Evolutionary conservation across 1,140 invertebrate genomes (phyloP).

Genomic region (Pantala flavescens): DNA sequence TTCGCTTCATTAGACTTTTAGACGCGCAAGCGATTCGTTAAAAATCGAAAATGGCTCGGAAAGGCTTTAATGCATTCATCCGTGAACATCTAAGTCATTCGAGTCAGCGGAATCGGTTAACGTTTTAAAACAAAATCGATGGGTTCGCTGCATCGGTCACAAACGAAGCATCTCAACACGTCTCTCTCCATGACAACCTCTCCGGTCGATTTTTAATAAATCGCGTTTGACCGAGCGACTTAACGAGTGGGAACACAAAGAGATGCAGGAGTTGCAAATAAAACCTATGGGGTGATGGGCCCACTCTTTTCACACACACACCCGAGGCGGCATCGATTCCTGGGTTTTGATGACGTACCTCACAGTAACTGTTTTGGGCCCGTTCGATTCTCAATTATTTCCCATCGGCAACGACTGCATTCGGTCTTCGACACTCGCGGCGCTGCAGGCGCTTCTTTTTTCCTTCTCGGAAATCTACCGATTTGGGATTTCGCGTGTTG

Average conservation of each 20-base stretch:
- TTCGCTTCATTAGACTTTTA: too few species aligned
- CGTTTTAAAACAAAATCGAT: too few species aligned
- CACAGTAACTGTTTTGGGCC: background rate
- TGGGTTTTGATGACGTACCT: background rate
- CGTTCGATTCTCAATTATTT: background rate
- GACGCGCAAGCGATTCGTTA: too few species aligned
- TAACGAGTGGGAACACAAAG: background rate
- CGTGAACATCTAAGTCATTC: too few species aligned
- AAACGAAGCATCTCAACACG: too few species aligned
- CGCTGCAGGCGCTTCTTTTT: background rate
- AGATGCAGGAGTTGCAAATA: background rate
- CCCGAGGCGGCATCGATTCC: background rate
- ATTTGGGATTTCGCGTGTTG: background rate
- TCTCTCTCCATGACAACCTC: too few species aligned
- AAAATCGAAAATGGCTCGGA: too few species aligned
- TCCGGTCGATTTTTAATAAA: too few species aligned
- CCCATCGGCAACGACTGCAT: background rate
- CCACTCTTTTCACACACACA: background rate
- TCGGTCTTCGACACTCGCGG: background rate
- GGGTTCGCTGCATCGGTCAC: too few species aligned
- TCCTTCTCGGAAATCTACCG: background rate
- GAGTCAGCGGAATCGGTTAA: too few species aligned
- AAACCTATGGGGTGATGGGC: background rate
- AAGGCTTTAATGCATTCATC: too few species aligned
- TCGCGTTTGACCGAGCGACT: too few species aligned